These are phyloP conservation scores for Panorpa germanica DNA, from an alignment of 2,888 invertebrate genomes.

Conservation along the genomic window DNA sequence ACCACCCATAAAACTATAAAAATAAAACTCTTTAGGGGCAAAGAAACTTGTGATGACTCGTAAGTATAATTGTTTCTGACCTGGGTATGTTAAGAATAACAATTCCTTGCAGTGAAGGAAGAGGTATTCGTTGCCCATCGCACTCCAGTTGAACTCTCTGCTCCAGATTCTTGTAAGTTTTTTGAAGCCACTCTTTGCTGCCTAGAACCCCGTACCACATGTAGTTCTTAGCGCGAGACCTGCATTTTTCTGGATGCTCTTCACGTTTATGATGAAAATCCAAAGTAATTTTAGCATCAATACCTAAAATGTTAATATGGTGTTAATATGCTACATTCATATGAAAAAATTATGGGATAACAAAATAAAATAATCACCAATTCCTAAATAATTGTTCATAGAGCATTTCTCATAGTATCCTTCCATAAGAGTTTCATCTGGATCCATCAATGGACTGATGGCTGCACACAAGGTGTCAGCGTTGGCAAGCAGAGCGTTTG, in stretches of 20 bases:
- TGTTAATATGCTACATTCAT: too few species aligned
- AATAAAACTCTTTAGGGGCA: slow-evolving; percentile 10
- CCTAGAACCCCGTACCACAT: slow-evolving; percentile 85
- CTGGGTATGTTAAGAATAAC: slow-evolving; percentile 91
- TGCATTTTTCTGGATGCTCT: slow-evolving; percentile 91
- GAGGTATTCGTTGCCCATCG: slow-evolving; percentile 86
- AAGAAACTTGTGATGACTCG: slow-evolving; percentile 5
- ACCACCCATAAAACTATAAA: slow-evolving; percentile 85
- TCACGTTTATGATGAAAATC: slow-evolving; percentile 96
- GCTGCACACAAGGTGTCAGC: slow-evolving; percentile 93
- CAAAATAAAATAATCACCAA: too few species aligned
- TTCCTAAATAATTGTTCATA: slow-evolving; percentile 98
- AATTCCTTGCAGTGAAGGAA: slow-evolving; percentile 91
- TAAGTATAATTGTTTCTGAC: slow-evolving; percentile 21
- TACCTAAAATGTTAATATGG: too few species aligned
- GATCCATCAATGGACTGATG: slow-evolving; percentile 88
- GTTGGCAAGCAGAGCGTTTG: slow-evolving; percentile 86
- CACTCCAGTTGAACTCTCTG: slow-evolving; percentile 90
- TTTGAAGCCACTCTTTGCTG: slow-evolving; percentile 65
- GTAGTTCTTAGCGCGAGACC: slow-evolving; percentile 84
- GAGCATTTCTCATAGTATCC: slow-evolving; percentile 87
- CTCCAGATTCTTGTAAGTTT: slow-evolving; percentile 89
- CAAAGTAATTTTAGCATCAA: slow-evolving; percentile 92
- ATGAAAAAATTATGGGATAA: too few species aligned
- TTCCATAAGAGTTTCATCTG: slow-evolving; percentile 71